These are phyloP conservation scores for Rhynchophorus ferrugineus DNA, from an alignment of 1,140 invertebrate species.

Conservation along the genomic window DNA sequence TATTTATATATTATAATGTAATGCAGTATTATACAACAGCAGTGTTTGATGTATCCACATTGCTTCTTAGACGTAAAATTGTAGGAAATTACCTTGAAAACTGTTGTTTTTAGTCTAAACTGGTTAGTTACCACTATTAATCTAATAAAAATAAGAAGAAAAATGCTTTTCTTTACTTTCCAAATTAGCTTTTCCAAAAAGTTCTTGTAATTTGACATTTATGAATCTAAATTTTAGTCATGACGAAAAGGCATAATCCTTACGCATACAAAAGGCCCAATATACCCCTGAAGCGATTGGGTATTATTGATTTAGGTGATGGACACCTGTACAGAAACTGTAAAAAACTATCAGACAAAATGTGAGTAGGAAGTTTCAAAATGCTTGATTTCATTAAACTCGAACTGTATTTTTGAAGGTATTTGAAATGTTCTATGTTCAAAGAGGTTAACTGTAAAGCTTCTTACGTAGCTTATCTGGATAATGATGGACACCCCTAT, in stretches of 20 bases:
- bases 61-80: no score
- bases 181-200: no score
- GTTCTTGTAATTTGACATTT: no score
- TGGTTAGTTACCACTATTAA: no score
- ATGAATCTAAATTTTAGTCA: not conserved
- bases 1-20: no score
- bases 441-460: slow-evolving; percentile 7
- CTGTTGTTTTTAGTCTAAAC: no score
- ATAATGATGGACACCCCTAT: not conserved
- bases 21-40: no score
- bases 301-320: slow-evolving; percentile 2
- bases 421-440: slow-evolving; percentile 9
- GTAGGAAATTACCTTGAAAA: no score
- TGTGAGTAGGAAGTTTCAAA: not conserved
- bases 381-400: not conserved
- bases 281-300: slow-evolving; percentile 1
- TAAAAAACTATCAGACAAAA: not conserved
- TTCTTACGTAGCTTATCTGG: not conserved
- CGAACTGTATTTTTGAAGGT: slow-evolving; percentile 6
- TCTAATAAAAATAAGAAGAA: no score
- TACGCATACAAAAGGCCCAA: not conserved
- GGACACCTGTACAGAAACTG: slow-evolving; percentile 2
- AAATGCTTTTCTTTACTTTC: no score
- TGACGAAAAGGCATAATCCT: not conserved
- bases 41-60: no score